Base-by-base conservation (phyloP, 2,797 vertebrate species). In the Podarcis lilfordi region DNA sequence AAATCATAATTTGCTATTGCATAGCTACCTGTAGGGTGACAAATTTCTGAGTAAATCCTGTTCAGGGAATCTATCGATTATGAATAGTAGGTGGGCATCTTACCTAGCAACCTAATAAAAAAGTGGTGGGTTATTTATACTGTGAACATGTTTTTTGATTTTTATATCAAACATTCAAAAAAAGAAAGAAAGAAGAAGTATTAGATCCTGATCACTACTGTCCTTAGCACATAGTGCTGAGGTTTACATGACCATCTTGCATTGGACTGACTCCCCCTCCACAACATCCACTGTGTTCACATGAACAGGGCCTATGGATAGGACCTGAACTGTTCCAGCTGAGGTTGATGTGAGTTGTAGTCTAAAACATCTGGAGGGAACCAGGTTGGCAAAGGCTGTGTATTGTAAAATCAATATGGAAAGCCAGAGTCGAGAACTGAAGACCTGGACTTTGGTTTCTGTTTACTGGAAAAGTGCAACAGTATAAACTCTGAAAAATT, bases 371-470 rank as follows among this genome's bases (percentile, higher is more conserved):
- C 21, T 64, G 61, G 21, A 23, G 5, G 21, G 6, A 64, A 64
- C 17, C 21, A 23, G 1, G 61, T 64, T 64, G 21, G 61, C 61
- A 64, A 19, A 64, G 21, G 50, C 50, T 64, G 21, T 23, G 61
- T 64, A 64, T 23, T 7, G 21, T 61, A 64, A 64, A 64, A 75
- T 61, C 72, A 50, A 10, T 6, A 3, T 68, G 86, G 87, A 37
- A 86, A 78, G 82, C 4, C 8, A 25, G 83, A 85, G 59, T 21
- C 69, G 40, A 86, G 89, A 92, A 32, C 0, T 13, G n/a, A 2
- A 15, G 27, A 4, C 84, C 89, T 88, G 86, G 85, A 88, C 90
- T 89, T 29, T 27, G 86, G 27, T 25, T 82, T 72, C 85, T 84
- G 88, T 29, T 55, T 40, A 29, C 10, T 71, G n/a, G 29, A 50